These are phyloP conservation scores for Peromyscus attwateri DNA, from an alignment of 2,797 vertebrate genomes.

Conservation along the genomic window DNA sequence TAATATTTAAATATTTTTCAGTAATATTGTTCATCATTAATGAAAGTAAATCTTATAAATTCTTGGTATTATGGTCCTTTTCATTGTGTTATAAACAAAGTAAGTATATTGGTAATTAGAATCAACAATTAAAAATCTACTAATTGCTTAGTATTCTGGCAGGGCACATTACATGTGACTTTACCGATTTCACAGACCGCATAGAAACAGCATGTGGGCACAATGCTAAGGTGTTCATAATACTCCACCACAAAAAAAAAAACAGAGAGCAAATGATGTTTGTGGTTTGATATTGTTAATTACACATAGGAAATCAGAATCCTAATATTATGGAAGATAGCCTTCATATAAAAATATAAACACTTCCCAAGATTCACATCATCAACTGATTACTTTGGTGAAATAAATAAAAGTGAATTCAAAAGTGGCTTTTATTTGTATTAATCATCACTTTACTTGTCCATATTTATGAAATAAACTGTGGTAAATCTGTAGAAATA, in stretches of 20 bases:
- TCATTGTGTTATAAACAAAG: slow-evolving; percentile 4
- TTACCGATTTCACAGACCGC: neutral
- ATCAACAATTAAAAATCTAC: neutral
- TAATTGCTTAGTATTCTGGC: neutral
- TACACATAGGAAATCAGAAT: neutral
- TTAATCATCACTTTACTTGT: neutral
- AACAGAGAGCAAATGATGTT: neutral
- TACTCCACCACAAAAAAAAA: neutral
- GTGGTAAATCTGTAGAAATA: neutral
- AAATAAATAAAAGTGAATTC: neutral
- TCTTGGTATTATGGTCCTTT: neutral
- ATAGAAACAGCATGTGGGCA: neutral
- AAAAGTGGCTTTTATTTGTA: neutral
- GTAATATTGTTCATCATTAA: neutral
- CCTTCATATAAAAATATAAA: neutral
- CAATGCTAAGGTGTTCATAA: neutral
- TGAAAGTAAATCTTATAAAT: neutral
- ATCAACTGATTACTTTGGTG: neutral
- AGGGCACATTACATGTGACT: neutral
- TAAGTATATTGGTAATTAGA: neutral
- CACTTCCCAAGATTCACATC: neutral
- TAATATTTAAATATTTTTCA: slow-evolving; percentile 11
- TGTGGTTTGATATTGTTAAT: neutral
- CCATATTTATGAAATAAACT: neutral
- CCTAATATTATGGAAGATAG: neutral